A percentile compares a stretch with the other conserved stretches of the same genome.
These are phyloP conservation scores for Macrosiphum euphorbiae DNA, from an alignment of 2,888 invertebrate species.

Conservation along the genomic window DNA sequence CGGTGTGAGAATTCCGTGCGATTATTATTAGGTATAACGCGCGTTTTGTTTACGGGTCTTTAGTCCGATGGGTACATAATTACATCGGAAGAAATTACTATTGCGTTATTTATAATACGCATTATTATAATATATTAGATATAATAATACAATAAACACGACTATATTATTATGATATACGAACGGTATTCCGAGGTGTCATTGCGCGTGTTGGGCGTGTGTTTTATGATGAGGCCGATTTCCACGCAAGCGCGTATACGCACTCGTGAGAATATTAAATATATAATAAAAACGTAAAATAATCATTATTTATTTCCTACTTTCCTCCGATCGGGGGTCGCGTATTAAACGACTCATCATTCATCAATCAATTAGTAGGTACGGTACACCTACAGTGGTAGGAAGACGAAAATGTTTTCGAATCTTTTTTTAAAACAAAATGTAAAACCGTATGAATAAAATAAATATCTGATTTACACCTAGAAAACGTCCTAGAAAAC, in stretches of 20 bases:
- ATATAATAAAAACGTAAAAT: neutral
- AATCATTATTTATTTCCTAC: neutral
- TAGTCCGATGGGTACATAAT: slow-evolving; percentile 4
- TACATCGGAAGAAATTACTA: slow-evolving; percentile 1
- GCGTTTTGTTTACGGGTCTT: slow-evolving; percentile 18
- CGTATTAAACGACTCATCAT: neutral
- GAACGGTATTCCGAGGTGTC: neutral
- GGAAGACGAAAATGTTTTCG: neutral
- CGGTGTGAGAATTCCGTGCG: neutral
- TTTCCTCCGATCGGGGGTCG: neutral
- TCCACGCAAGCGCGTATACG: neutral
- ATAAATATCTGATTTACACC: neutral
- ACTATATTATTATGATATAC: neutral
- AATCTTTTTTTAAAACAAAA: neutral
- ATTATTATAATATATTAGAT: neutral
- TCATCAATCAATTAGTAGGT: neutral
- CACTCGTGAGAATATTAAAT: neutral
- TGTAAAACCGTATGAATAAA: neutral
- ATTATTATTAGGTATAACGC: neutral
- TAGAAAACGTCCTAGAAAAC: neutral
- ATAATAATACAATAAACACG: neutral
- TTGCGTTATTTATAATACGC: neutral
- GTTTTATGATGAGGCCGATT: neutral
- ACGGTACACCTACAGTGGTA: neutral
- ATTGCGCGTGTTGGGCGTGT: neutral